Conservation (phyloP, 2,113 vertebrate species). For the Hydrochoerus hydrochaeris region DNA sequence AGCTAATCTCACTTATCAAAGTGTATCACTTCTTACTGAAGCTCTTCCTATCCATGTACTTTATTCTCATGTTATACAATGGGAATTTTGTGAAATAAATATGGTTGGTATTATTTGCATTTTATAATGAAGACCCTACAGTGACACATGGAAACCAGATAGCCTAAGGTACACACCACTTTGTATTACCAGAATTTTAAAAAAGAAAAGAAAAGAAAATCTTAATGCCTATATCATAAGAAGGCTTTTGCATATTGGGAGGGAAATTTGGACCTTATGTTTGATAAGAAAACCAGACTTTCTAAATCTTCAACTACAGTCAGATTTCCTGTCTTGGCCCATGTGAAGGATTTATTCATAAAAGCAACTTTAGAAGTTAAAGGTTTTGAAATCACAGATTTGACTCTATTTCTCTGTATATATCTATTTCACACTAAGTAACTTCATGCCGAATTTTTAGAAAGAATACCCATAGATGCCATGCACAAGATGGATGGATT, state of each 20-base stretch:
- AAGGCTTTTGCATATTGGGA: background rate
- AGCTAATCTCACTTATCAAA: background rate
- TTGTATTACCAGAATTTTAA: background rate
- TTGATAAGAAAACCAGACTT: slow-evolving; percentile 18
- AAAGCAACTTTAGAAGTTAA: slow-evolving; percentile 12
- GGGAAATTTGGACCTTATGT: background rate
- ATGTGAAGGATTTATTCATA: background rate
- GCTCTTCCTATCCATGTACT: background rate
- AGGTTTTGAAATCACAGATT: slow-evolving; percentile 22
- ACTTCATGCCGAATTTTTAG: background rate
- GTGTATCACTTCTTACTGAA: background rate
- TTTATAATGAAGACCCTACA: background rate
- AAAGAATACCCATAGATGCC: background rate
- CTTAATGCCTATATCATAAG: background rate
- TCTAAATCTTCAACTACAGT: background rate
- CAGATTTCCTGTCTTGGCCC: background rate
- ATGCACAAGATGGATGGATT: background rate
- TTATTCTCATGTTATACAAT: background rate
- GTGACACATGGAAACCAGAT: background rate
- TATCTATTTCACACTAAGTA: background rate
- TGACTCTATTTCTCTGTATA: background rate
- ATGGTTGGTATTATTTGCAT: background rate
- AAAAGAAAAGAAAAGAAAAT: background rate
- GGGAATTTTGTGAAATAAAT: background rate
- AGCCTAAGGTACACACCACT: background rate